phyloP scores from a whole-genome alignment of 2,888 invertebrate species.

The Shargacucullia verbasci region DNA sequence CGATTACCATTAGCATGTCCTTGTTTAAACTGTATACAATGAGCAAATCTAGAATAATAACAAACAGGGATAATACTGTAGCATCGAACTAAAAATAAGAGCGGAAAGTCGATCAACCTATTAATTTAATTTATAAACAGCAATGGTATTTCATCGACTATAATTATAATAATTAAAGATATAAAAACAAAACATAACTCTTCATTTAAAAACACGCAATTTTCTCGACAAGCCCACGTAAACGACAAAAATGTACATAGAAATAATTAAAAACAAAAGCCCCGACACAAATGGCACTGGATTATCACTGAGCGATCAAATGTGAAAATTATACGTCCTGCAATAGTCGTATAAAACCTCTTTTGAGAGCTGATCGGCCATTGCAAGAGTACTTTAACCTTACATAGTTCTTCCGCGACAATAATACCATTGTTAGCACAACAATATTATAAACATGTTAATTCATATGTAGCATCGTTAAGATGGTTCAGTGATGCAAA shows the following conservation, averaged over 20 bases:
- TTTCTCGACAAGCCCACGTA: conserved; percentile 6
- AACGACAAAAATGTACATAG: conserved; percentile 24
- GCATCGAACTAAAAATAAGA: conserved; percentile 4
- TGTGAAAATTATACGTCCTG: conserved; percentile 42
- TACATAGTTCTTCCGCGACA: conserved; percentile 36
- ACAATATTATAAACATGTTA: conserved; percentile 38
- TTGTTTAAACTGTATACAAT: too few species aligned
- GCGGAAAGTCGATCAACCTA: neutral
- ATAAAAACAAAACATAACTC: conserved; percentile 8
- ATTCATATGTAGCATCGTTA: conserved; percentile 41
- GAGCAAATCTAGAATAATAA: too few species aligned
- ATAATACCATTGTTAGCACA: conserved; percentile 33
- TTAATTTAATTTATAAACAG: neutral
- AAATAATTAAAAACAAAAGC: conserved; percentile 8
- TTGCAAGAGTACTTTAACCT: conserved; percentile 30
- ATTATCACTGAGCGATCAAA: conserved; percentile 44
- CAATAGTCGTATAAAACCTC: conserved; percentile 32
- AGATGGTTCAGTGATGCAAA: conserved; percentile 44
- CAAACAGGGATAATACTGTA: neutral
- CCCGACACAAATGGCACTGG: conserved; percentile 17
- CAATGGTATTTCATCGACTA: neutral
- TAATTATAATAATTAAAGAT: conserved; percentile 4
- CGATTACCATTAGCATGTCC: too few species aligned
- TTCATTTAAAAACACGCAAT: conserved; percentile 16
- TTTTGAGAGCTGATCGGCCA: conserved; percentile 33